phyloP scores from a whole-genome alignment of 2,888 invertebrate genomes.

The Branchipolynoe longqiensis region DNA sequence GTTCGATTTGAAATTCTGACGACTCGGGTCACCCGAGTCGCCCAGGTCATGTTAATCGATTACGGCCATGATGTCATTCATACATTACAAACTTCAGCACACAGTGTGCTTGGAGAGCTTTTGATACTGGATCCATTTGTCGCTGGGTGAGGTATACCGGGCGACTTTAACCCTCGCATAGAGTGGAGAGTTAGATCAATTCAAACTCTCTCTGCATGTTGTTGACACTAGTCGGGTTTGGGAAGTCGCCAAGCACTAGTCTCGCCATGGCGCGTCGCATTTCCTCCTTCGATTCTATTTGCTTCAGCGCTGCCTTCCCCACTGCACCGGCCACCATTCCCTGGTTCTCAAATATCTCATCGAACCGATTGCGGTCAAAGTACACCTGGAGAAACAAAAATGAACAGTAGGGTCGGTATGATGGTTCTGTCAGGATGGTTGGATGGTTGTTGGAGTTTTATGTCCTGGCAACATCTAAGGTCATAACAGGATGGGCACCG shows the following conservation, averaged over 20 bases:
- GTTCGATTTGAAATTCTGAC: too few species aligned
- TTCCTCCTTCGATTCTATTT: slow-evolving; percentile 7
- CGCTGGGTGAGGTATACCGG: too few species aligned
- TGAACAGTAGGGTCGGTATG: too few species aligned
- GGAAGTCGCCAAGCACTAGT: neutral
- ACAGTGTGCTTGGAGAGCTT: too few species aligned
- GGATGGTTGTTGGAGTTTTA: neutral
- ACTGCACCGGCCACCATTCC: neutral
- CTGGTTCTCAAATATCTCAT: neutral
- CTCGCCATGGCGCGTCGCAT: slow-evolving; percentile 1
- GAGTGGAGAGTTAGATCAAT: too few species aligned
- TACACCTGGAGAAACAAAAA: slow-evolving; percentile 16
- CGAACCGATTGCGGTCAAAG: slow-evolving; percentile 5
- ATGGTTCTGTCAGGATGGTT: neutral
- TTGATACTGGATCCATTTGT: too few species aligned
- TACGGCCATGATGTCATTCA: too few species aligned
- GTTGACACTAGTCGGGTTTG: slow-evolving; percentile 5
- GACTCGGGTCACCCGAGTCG: too few species aligned
- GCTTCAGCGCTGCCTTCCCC: neutral
- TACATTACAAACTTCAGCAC: too few species aligned
- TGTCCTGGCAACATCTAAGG: neutral
- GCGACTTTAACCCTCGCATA: too few species aligned
- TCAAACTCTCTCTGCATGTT: slow-evolving; percentile 27
- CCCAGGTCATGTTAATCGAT: too few species aligned
- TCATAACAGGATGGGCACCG: too few species aligned